Conservation (phyloP, 2,797 vertebrate species). For the Varecia variegata region DNA sequence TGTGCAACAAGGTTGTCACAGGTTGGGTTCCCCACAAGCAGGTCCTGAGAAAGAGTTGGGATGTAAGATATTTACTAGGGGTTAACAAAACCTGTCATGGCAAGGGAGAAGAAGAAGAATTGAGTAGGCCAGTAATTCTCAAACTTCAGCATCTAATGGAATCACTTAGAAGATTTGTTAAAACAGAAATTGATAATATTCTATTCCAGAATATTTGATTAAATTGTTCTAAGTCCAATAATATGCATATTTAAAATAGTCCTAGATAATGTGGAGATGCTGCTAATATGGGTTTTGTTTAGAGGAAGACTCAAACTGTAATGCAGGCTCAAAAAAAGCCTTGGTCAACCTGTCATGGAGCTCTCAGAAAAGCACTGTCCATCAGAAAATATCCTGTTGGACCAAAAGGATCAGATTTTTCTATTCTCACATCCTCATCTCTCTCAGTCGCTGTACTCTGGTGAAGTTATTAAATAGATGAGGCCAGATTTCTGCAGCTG, state of each 20-base stretch:
- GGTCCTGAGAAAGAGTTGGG: neutral
- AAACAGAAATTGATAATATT: neutral
- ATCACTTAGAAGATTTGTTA: neutral
- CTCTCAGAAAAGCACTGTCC: neutral
- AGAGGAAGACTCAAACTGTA: neutral
- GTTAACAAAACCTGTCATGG: neutral
- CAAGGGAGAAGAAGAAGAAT: neutral
- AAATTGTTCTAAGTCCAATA: neutral
- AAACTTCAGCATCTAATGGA: neutral
- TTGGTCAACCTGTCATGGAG: neutral
- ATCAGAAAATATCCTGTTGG: neutral
- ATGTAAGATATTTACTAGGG: neutral
- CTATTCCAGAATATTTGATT: neutral
- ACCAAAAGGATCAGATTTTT: neutral
- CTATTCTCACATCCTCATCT: neutral
- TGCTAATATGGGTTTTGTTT: neutral
- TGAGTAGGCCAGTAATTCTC: neutral
- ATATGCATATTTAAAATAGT: neutral
- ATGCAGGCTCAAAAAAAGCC: neutral
- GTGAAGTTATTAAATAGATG: neutral
- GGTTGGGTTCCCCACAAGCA: neutral
- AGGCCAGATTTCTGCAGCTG: neutral
- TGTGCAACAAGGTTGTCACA: neutral
- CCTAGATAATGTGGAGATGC: neutral
- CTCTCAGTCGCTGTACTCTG: neutral